Evolutionary conservation across 2,797 vertebrate species (phyloP).

Genomic region (Taenioides sp.): DNA sequence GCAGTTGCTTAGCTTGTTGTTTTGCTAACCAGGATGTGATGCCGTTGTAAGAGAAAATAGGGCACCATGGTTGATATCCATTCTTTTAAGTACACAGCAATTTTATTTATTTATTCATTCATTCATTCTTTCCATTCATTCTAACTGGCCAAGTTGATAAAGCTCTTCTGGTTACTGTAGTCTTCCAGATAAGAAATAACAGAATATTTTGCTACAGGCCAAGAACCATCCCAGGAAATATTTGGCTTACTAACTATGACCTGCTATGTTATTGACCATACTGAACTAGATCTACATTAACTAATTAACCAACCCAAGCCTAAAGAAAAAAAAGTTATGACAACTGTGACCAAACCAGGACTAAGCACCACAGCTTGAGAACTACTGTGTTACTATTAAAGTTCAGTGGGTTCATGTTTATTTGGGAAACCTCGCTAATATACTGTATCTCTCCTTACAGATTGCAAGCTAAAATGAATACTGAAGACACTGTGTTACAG

Average conservation of each 20-base stretch:
- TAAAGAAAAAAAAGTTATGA: too few relatives aligned
- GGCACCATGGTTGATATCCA: too few relatives aligned
- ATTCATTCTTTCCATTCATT: background rate
- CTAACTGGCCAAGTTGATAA: background rate
- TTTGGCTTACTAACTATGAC: too few relatives aligned
- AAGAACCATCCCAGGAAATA: background rate
- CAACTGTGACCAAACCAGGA: background rate
- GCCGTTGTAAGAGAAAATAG: too few relatives aligned
- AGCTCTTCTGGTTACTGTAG: background rate
- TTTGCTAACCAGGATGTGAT: too few relatives aligned
- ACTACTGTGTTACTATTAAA: background rate
- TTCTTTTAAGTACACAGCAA: too few relatives aligned
- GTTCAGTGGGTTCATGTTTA: conserved; percentile 21
- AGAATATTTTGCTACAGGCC: background rate
- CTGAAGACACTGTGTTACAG: conserved; percentile 32
- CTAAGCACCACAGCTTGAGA: background rate
- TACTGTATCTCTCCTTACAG: conserved; percentile 14
- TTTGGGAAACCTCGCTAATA: conserved; percentile 26
- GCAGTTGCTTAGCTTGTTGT: too few relatives aligned
- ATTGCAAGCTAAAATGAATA: conserved; percentile 16
- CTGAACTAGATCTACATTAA: too few relatives aligned
- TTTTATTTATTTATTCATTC: too few relatives aligned
- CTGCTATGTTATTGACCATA: too few relatives aligned
- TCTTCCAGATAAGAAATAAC: background rate
- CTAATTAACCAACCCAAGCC: too few relatives aligned